Evolutionary conservation across 2,888 invertebrate species (phyloP).

Genomic region (Halocaridina rubra): DNA sequence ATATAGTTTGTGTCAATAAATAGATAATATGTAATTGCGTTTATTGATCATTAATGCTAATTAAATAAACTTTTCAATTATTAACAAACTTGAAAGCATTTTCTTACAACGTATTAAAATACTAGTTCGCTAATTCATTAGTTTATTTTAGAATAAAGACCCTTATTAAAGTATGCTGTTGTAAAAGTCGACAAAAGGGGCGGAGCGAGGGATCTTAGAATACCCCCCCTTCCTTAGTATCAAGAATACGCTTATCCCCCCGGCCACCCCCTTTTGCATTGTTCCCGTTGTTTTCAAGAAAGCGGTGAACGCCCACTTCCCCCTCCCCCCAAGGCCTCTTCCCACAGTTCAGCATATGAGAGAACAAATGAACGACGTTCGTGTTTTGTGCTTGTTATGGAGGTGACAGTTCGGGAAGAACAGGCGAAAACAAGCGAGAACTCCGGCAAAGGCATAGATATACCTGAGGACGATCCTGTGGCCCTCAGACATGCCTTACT

Average conservation of each 20-base stretch:
- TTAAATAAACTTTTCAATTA: too few relatives aligned
- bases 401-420: conserved; percentile 19
- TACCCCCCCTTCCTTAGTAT: background rate
- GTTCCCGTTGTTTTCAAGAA: too few relatives aligned
- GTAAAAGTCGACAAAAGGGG: background rate
- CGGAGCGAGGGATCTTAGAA: background rate
- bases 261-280: too few relatives aligned
- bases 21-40: too few relatives aligned
- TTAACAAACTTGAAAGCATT: too few relatives aligned
- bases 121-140: too few relatives aligned
- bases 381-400: conserved; percentile 53
- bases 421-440: background rate
- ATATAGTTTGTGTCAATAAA: too few relatives aligned
- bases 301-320: background rate
- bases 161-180: background rate
- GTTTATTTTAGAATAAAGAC: too few relatives aligned
- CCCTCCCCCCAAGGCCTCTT: too few relatives aligned
- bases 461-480: conserved; percentile 39
- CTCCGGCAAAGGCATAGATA: conserved; percentile 3
- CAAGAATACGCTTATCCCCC: background rate
- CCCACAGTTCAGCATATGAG: background rate
- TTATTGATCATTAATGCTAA: too few relatives aligned
- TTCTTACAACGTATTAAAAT: too few relatives aligned
- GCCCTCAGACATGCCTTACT: conserved; percentile 55
- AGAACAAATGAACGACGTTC: conserved; percentile 25